Evolutionary conservation across 92 coral and sea anemone genomes (phyloP).

Genomic region (Isaurus tuberculatus): DNA sequence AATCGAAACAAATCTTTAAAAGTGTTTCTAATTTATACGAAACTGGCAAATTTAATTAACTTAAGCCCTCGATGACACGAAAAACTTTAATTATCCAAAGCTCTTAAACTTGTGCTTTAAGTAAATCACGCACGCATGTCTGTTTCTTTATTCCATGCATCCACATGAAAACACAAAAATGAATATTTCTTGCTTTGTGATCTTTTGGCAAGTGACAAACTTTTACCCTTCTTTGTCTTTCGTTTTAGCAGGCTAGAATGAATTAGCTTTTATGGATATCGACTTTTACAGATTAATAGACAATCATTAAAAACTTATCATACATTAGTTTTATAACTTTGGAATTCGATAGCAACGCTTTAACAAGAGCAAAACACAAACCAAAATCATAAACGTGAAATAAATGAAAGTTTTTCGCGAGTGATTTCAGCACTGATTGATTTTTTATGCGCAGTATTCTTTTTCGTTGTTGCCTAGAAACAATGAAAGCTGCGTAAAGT

Average conservation of each 20-base stretch:
- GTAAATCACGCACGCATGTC: no score
- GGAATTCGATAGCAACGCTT: not conserved
- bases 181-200: not conserved
- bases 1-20: not conserved
- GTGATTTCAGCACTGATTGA: not conserved
- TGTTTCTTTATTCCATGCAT: not conserved
- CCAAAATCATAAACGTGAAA: not conserved
- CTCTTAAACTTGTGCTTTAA: not conserved
- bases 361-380: not conserved
- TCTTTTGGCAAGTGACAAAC: no score
- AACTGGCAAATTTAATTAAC: not conserved
- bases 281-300: not conserved
- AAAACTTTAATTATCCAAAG: no score
- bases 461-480: constrained; percentile 29
- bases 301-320: not conserved
- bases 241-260: not conserved
- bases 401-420: not conserved
- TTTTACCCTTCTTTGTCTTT: no score
- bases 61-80: not conserved
- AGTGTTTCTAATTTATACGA: not conserved
- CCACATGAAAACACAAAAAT: not conserved
- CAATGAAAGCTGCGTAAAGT: not conserved
- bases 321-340: not conserved
- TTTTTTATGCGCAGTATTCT: not conserved
- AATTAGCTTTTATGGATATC: not conserved